phyloP scores from a whole-genome alignment of 2,113 vertebrate species.

The Australoheros scitulus region DNA sequence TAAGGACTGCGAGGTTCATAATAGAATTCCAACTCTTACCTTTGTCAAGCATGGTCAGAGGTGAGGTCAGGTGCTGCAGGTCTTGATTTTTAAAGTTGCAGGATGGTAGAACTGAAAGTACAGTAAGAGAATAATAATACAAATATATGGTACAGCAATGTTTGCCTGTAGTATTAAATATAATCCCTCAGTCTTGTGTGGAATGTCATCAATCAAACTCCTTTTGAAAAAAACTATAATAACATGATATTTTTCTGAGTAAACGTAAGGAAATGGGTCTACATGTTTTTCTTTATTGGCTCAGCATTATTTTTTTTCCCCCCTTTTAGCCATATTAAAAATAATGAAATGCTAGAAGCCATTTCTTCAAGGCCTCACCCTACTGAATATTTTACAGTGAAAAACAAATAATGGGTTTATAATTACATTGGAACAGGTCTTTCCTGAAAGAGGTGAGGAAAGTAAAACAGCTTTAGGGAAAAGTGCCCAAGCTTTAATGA shows the following conservation, averaged over 20 bases:
- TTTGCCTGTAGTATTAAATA: neutral
- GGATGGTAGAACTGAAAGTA: neutral
- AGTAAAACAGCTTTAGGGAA: slow-evolving; percentile 35
- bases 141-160: neutral
- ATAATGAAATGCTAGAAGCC: slow-evolving; percentile 35
- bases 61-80: neutral
- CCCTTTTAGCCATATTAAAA: slow-evolving; percentile 31
- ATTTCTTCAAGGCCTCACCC: slow-evolving; percentile 46
- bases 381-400: slow-evolving; percentile 45
- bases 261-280: slow-evolving; percentile 31
- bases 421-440: slow-evolving; percentile 46
- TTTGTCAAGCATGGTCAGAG: neutral
- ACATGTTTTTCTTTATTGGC: slow-evolving; percentile 43
- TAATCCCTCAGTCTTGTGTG: neutral
- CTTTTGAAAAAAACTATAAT: slow-evolving; percentile 32
- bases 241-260: slow-evolving; percentile 21
- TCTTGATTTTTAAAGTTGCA: slow-evolving; percentile 6
- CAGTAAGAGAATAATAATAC: neutral
- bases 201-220: slow-evolving; percentile 26
- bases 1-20: slow-evolving; percentile 3
- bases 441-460: slow-evolving; percentile 18
- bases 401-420: slow-evolving; percentile 60
- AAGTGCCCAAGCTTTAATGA: slow-evolving; percentile 8
- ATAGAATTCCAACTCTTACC: slow-evolving; percentile 6
- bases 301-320: neutral